These are phyloP conservation scores for Muscina levida DNA, from an alignment of 2,888 invertebrate species.

Conservation along the genomic window DNA sequence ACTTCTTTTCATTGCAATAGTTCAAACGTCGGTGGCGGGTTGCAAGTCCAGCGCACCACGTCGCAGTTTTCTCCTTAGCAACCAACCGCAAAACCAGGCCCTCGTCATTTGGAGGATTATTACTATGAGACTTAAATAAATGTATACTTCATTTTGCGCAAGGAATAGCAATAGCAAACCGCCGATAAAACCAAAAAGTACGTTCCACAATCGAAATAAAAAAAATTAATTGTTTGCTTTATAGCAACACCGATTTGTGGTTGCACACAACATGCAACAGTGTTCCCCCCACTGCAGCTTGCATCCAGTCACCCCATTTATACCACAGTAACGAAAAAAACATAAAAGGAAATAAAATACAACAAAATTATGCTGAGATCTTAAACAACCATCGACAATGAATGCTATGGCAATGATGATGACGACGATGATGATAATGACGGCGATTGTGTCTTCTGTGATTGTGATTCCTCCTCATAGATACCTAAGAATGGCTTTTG, in stretches of 20 bases:
- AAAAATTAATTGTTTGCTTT: conserved; percentile 35
- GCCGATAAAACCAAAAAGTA: no score
- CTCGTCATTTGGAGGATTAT: conserved; percentile 29
- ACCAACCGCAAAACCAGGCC: no score
- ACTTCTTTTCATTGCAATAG: no score
- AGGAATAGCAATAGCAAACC: no score
- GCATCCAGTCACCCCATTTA: not conserved
- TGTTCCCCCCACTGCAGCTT: not conserved
- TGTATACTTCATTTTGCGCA: conserved; percentile 28
- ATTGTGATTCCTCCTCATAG: conserved; percentile 27
- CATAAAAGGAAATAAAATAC: not conserved
- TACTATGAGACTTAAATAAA: conserved; percentile 58
- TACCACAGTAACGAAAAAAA: not conserved
- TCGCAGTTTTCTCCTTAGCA: no score
- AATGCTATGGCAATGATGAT: not conserved
- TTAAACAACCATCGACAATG: conserved; percentile 12
- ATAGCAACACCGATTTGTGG: conserved; percentile 21
- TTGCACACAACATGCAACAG: not conserved
- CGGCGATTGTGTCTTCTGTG: not conserved
- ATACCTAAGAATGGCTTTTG: conserved; percentile 28
- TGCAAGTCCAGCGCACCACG: no score
- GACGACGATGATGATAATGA: not conserved
- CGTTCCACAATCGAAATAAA: not conserved
- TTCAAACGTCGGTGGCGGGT: no score
- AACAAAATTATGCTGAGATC: conserved; percentile 5